Evolutionary conservation across 1,140 invertebrate species (phyloP), one percentile per base, ranked within the genome.

Genomic region (Radopholus similis): DNA sequence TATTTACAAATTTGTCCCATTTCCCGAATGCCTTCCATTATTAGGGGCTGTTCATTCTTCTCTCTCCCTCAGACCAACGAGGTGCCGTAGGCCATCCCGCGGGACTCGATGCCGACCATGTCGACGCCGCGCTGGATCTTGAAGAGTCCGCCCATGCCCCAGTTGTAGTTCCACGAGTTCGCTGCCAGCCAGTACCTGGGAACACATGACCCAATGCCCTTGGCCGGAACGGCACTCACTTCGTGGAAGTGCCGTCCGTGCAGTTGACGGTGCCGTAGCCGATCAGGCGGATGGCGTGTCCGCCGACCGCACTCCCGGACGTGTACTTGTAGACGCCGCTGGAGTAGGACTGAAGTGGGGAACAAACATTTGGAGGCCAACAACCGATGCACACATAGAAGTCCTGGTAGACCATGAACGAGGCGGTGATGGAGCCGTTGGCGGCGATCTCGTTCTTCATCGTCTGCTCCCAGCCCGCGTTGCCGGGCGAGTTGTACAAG

Each of bases 371-470:
- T 54, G 51, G 93, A 93, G 3, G 93, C 91, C 75, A 13, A 30
- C 91, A 90, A 5, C 34, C 13, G n/a, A 34, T 62, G 85, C 94
- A 95, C 30, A 85, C 81, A 0, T 90, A 83, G 13, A 95, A 89
- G 84, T 95, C 92, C 53, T 87, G 87, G 79, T 91, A 95, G 9
- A 94, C 91, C 1, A 88, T 89, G 77, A 93, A 92, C 37, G 90
- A 90, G 0, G 86, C 91, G 84, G 93, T 91, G 0, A 94, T 91
- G 2, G 92, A 92, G 6, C 92, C 92, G 83, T 93, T 91, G 26
- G 84, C 88, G 83, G 88, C 88, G 47, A 95, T 89, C 84, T 95
- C 92, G 18, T 28, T 15, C 35, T 54, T 54, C 15, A 54, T 54
- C 35, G 51, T 34, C 4, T 54, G 28, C n/a, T 32, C 51, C 51